A percentile compares a stretch with the other conserved stretches of the same genome.
Conservation (phyloP, 2,797 vertebrate genomes). For the Syncerus caffer region DNA sequence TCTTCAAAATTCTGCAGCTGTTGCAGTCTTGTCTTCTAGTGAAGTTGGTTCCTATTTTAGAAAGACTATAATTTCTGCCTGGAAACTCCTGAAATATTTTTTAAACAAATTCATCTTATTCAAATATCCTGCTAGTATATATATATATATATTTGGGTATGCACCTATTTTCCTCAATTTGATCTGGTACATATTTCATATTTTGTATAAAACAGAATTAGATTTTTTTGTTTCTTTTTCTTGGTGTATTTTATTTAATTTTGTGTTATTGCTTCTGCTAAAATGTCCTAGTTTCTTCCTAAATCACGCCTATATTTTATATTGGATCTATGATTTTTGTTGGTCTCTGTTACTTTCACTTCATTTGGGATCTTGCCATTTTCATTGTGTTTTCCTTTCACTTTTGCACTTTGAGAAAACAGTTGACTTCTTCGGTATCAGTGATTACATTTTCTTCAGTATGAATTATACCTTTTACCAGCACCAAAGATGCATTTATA, state of each 20-base stretch:
- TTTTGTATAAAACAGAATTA: not conserved
- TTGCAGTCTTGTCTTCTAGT: not conserved
- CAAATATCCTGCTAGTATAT: not conserved
- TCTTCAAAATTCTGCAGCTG: not conserved
- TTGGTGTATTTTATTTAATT: not conserved
- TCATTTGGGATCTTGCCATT: not conserved
- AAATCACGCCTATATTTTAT: not conserved
- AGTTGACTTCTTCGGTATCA: not conserved
- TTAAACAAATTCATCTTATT: not conserved
- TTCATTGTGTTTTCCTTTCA: not conserved
- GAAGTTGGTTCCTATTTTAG: not conserved
- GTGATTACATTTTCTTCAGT: not conserved
- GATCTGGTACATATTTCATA: not conserved
- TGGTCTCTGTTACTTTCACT: not conserved
- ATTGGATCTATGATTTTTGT: not conserved
- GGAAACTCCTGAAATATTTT: not conserved
- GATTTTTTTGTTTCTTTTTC: not conserved
- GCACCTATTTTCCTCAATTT: not conserved
- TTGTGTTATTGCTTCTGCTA: not conserved
- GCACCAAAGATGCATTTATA: not conserved
- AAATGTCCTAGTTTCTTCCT: not conserved
- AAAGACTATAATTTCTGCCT: not conserved
- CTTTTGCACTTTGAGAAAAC: not conserved
- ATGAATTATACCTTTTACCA: not conserved
- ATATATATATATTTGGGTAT: not conserved